phyloP scores from a whole-genome alignment of 2,888 invertebrate genomes.

The Lycaena phlaeas region DNA sequence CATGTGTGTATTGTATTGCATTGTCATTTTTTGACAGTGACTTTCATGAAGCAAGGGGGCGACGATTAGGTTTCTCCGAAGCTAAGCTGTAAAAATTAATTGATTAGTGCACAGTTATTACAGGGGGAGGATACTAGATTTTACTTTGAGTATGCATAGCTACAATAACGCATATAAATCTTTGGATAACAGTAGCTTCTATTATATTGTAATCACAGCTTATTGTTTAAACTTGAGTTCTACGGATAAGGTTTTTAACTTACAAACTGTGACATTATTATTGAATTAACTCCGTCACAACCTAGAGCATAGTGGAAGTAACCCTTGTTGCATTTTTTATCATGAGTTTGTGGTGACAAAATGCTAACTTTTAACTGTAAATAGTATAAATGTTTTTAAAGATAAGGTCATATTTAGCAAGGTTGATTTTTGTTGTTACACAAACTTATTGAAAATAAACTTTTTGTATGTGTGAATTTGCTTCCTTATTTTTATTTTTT shows the following conservation, averaged over 20 bases:
- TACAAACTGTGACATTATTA: constrained; percentile 44
- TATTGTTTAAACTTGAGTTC: constrained; percentile 53
- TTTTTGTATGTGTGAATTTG: constrained; percentile 70
- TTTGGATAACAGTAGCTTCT: constrained; percentile 63
- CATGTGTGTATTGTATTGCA: constrained; percentile 67
- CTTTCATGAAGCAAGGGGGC: constrained; percentile 28
- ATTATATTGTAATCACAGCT: constrained; percentile 58
- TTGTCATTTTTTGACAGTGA: constrained; percentile 36
- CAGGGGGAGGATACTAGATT: constrained; percentile 9
- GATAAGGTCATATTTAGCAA: constrained; percentile 67
- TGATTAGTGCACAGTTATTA: constrained; percentile 1
- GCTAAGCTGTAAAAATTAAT: constrained; percentile 3
- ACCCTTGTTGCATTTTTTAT: constrained; percentile 70
- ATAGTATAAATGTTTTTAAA: constrained; percentile 64
- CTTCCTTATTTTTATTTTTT: constrained; percentile 42
- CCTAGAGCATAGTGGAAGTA: constrained; percentile 60
- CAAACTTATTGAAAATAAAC: constrained; percentile 72
- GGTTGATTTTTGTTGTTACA: constrained; percentile 74
- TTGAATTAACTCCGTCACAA: constrained; percentile 66
- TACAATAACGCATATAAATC: constrained; percentile 49
- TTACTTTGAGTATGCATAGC: constrained; percentile 46
- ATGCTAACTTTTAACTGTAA: constrained; percentile 70
- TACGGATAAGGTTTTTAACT: constrained; percentile 43
- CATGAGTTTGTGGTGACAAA: constrained; percentile 63
- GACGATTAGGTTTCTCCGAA: constrained; percentile 18